phyloP scores from a whole-genome alignment of 2,797 vertebrate species.

The Periophthalmus magnuspinnatus region DNA sequence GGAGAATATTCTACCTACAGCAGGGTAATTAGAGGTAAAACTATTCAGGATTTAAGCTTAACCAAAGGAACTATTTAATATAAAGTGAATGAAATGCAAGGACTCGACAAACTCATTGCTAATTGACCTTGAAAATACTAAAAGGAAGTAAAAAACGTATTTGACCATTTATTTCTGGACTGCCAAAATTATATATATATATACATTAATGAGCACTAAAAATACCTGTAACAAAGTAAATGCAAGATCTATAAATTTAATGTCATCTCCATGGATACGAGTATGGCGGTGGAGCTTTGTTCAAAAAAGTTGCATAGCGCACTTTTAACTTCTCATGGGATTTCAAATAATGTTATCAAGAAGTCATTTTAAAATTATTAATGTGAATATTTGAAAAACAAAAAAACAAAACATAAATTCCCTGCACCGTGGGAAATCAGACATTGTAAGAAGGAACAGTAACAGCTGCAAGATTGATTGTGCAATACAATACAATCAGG shows the following conservation, averaged over 20 bases:
- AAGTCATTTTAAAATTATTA: not conserved
- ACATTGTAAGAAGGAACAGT: not conserved
- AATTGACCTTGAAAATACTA: not conserved
- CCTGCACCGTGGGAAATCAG: not conserved
- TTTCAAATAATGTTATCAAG: no score
- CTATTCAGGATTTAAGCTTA: not conserved
- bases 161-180: not conserved
- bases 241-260: no score
- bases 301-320: no score
- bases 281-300: no score
- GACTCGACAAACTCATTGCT: not conserved
- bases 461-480: not conserved
- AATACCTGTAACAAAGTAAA: no score
- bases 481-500: not conserved
- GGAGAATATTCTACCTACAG: slow-evolving; percentile 39
- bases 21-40: slow-evolving; percentile 54
- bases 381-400: not conserved
- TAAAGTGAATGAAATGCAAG: not conserved
- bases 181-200: not conserved
- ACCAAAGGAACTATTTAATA: not conserved
- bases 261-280: no score
- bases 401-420: not conserved
- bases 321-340: no score
- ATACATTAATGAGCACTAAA: no score
- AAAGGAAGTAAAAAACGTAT: not conserved